Conservation (phyloP, 2,113 vertebrate species). For the Xiphias gladius region DNA sequence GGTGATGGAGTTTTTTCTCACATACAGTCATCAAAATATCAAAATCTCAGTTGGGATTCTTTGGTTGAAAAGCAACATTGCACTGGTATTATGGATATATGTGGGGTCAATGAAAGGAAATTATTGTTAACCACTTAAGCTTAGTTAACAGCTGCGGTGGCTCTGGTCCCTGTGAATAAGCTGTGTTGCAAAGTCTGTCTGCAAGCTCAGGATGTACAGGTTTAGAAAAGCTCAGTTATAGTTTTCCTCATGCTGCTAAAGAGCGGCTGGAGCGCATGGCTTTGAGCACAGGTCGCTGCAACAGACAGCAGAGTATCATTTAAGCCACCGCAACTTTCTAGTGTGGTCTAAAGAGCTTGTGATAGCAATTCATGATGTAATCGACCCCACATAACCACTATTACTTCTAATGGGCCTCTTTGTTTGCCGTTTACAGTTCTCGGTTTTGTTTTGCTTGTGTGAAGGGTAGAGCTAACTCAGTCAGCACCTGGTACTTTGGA, state of each 20-base stretch:
- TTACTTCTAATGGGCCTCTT: background rate
- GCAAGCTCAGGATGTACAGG: background rate
- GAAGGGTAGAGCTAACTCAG: background rate
- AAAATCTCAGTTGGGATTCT: background rate
- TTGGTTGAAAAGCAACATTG: background rate
- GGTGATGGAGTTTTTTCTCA: constrained; percentile 7
- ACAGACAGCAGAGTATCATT: background rate
- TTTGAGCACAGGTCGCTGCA: background rate
- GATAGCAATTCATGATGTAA: constrained; percentile 6
- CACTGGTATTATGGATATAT: background rate
- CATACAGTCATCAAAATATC: background rate
- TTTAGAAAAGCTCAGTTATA: background rate
- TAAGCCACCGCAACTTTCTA: background rate
- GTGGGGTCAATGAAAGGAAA: background rate
- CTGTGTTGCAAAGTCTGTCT: background rate
- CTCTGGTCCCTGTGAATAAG: background rate
- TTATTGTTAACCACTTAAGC: background rate
- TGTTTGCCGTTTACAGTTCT: background rate
- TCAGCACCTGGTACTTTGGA: background rate
- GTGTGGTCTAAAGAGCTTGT: background rate
- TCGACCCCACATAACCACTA: constrained; percentile 6
- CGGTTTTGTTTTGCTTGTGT: background rate
- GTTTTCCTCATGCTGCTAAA: background rate
- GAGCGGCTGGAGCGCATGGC: background rate
- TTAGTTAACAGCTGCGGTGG: background rate